These are phyloP conservation scores for Masticophis lateralis DNA, from an alignment of 2,797 vertebrate genomes.

Conservation along the genomic window DNA sequence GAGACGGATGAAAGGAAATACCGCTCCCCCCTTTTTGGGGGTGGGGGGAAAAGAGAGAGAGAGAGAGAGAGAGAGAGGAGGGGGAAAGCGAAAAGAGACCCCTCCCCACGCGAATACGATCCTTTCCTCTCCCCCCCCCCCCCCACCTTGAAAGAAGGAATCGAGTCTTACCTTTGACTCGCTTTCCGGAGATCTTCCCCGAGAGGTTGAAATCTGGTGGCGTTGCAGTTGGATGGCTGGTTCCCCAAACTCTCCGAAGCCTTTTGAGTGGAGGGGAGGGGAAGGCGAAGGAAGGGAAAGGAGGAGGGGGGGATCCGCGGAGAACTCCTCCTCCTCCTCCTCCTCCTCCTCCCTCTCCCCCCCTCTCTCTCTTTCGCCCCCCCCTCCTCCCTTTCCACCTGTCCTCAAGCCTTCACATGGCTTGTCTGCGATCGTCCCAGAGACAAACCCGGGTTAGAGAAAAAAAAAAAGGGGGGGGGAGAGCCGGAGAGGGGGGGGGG, in stretches of 20 bases:
- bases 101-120: neutral
- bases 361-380: no score
- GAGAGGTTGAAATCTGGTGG: neutral
- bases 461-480: no score
- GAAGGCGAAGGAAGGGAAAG: neutral
- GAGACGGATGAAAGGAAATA: neutral
- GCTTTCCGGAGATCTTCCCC: neutral
- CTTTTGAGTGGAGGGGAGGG: neutral
- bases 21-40: fast-evolving
- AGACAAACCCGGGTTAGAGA: no score
- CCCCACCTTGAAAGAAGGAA: neutral
- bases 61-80: no score
- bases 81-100: neutral
- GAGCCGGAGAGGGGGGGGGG: no score
- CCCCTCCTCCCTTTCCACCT: neutral
- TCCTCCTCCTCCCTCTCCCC: no score
- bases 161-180: neutral
- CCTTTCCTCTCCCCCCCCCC: no score
- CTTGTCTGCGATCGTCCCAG: no score
- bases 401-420: no score
- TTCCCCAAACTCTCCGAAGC: neutral
- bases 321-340: neutral
- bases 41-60: no score
- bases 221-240: neutral
- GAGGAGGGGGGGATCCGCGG: neutral